A percentile compares a stretch with the other conserved stretches of the same genome.
These are phyloP conservation scores for Athrips mouffetella DNA, from an alignment of 2,888 invertebrate genomes.

Conservation along the genomic window DNA sequence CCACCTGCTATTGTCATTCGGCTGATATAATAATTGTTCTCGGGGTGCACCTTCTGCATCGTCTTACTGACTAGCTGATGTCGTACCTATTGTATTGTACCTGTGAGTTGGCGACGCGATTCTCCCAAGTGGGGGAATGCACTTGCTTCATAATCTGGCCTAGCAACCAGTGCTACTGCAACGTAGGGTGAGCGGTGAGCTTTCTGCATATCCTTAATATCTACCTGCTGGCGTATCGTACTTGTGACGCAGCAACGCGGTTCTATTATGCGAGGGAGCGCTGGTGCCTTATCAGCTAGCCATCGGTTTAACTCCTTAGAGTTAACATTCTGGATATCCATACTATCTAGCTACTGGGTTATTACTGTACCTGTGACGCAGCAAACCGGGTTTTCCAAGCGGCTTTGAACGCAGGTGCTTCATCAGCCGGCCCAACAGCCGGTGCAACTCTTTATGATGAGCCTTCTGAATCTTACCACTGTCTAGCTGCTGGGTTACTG, in stretches of 20 bases:
- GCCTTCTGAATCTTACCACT: constrained; percentile 95
- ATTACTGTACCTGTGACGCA: constrained; percentile 2
- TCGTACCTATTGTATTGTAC: no score
- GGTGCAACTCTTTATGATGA: constrained; percentile 95
- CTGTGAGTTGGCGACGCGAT: no score
- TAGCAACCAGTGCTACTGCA: not conserved
- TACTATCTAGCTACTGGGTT: constrained; percentile 92
- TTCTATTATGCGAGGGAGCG: constrained; percentile 30
- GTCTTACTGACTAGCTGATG: no score
- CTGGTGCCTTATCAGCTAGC: constrained; percentile 87
- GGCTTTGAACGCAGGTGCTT: constrained; percentile 86
- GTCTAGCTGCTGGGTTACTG: constrained; percentile 85
- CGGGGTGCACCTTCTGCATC: no score
- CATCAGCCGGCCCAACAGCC: constrained; percentile 88
- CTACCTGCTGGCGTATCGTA: not conserved
- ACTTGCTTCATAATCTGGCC: not conserved
- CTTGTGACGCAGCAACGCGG: not conserved
- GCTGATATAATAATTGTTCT: no score
- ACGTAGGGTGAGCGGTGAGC: no score
- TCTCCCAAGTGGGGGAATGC: no score
- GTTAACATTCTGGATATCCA: constrained; percentile 95
- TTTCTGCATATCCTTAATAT: not conserved
- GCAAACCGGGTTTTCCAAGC: constrained; percentile 96
- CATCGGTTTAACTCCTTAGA: constrained; percentile 94
- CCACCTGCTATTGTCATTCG: no score